Evolutionary conservation across 2,888 invertebrate genomes (phyloP), one percentile per base, ranked within the genome.

Genomic region (Onthophagus sagittarius): DNA sequence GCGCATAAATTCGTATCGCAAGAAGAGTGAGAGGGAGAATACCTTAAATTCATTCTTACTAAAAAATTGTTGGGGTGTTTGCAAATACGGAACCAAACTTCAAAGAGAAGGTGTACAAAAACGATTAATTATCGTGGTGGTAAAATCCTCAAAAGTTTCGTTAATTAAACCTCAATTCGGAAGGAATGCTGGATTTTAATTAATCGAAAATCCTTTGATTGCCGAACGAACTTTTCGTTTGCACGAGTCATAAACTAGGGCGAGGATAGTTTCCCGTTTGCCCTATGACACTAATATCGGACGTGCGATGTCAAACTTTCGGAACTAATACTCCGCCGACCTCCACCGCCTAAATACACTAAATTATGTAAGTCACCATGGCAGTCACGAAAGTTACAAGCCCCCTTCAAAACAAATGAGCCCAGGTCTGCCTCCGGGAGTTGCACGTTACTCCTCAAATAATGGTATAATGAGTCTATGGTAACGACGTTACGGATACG

Each of bases 401-500:
- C 62, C 63, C 71, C 64, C 71, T 71, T 31, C 63, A 62, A 71
- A 71, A 63, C 33, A 62, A 32, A 71, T 32, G 71, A 11, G 39
- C 39, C 39, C 23, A 9, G 39, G 39, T 53, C 39, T 53, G 11
- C 39, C 39, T 53, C 7, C 39, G 39, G 69, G 39, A 75, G 71
- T 74, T 74, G 72, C 72, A 71, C 67, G 39, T 53, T 53, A 11
- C 39, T 39, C 71, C 69, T 71, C 71, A 72, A 75, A 75, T 76
- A 75, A 75, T 75, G 71, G 74, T 63, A 69, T 76, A 76, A 76
- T 73, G 76, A 75, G 73, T 75, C 73, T 72, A 69, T 63, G 73
- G 53, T 76, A 76, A 76, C 74, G 74, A 76, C 72, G 75, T 76
- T 76, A 76, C 72, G 75, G 73, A 74, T 75, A 71, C 62, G 64